Conservation (phyloP, 2,888 invertebrate genomes). For the Euproctis similis region DNA sequence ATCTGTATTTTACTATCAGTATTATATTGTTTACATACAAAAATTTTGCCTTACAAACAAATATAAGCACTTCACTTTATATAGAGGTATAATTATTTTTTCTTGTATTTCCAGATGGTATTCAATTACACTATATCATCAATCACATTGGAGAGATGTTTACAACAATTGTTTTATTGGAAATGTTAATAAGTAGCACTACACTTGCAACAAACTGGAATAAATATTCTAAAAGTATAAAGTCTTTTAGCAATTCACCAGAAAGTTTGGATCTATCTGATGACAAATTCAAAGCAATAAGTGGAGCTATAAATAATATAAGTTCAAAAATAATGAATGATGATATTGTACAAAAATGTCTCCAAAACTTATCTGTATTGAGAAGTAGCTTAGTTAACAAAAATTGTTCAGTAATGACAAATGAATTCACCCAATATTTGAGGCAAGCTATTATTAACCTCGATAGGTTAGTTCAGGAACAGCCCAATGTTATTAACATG, state of each 20-base stretch:
- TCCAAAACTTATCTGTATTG: conserved; percentile 58
- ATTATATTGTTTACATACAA: too few species aligned
- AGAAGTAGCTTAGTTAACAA: conserved; percentile 63
- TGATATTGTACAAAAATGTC: conserved; percentile 79
- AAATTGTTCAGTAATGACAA: conserved; percentile 53
- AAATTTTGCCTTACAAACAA: too few species aligned
- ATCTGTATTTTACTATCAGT: too few species aligned
- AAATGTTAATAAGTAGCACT: conserved; percentile 69
- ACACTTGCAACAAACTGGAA: conserved; percentile 79
- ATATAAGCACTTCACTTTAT: too few species aligned
- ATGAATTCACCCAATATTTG: conserved; percentile 81
- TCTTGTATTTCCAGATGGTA: conserved; percentile 48
- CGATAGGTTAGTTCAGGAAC: conserved; percentile 72
- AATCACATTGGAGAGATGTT: conserved; percentile 80
- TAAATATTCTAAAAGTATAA: conserved; percentile 83
- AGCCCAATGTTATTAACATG: conserved; percentile 68
- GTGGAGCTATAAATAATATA: conserved; percentile 81
- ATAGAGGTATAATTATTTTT: too few species aligned
- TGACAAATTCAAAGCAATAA: conserved; percentile 80
- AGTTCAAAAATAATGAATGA: conserved; percentile 81
- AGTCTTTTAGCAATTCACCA: conserved; percentile 79
- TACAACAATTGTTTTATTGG: conserved; percentile 80
- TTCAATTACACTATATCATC: conserved; percentile 63
- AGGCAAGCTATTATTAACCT: conserved; percentile 77
- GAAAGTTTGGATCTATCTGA: conserved; percentile 75